Conservation (phyloP, 2,113 vertebrate species). For the Sakesphorus luctuosus region DNA sequence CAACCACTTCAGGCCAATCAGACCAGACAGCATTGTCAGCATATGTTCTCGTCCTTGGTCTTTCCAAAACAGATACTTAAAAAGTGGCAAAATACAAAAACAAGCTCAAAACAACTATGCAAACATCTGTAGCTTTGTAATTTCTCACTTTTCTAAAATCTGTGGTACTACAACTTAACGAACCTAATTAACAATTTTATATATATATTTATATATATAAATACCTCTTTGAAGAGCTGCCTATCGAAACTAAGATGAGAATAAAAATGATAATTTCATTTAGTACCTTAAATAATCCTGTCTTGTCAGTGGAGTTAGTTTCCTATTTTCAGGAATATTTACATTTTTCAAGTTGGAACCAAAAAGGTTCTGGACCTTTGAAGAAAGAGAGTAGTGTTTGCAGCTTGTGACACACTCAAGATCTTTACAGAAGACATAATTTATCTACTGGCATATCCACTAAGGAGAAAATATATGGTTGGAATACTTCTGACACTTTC, state of each 20-base stretch:
- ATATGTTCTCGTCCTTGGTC: background rate
- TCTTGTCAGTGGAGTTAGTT: background rate
- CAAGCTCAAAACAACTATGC: background rate
- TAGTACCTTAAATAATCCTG: background rate
- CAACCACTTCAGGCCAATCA: background rate
- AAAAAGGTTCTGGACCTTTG: background rate
- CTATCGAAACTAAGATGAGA: background rate
- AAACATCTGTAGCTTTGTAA: background rate
- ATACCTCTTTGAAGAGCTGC: background rate
- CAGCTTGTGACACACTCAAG: background rate
- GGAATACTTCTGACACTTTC: background rate
- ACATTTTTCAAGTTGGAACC: background rate
- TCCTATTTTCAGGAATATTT: background rate
- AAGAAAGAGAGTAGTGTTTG: background rate
- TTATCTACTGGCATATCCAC: background rate
- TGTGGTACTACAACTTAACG: background rate
- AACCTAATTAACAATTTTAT: background rate
- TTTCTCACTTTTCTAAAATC: background rate
- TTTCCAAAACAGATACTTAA: background rate
- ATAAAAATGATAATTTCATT: background rate
- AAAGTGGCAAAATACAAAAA: background rate
- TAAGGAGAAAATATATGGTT: background rate
- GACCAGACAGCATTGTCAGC: background rate
- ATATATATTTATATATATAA: background rate
- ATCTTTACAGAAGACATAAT: background rate